Evolutionary conservation across 2,797 vertebrate species (phyloP).

Genomic region (Brachyrhaphis roseni): DNA sequence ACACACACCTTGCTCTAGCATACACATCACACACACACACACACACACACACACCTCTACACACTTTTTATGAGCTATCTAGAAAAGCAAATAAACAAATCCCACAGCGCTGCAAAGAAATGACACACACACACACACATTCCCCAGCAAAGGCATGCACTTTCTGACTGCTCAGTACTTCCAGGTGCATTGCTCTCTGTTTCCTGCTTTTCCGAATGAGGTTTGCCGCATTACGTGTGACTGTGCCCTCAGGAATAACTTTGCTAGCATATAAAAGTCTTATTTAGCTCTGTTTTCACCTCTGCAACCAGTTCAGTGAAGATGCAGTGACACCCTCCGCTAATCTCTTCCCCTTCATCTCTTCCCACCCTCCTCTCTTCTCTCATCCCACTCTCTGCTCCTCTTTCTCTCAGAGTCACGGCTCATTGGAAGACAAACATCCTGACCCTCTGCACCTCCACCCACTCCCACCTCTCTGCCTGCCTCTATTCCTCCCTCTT

Average conservation of each 20-base stretch:
- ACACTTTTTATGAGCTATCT: constrained; percentile 50
- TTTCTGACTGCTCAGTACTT: constrained; percentile 39
- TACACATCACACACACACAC: constrained; percentile 16
- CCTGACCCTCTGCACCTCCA: constrained; percentile 69
- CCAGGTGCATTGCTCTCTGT: constrained; percentile 6
- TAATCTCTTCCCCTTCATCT: constrained; percentile 64
- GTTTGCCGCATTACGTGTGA: background rate
- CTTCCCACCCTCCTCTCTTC: constrained; percentile 63
- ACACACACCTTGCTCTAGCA: constrained; percentile 26
- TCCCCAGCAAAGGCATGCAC: constrained; percentile 17
- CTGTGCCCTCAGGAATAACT: constrained; percentile 7
- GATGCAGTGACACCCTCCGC: constrained; percentile 51
- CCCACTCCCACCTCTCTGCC: constrained; percentile 65
- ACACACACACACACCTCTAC: constrained; percentile 16
- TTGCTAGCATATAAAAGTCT: background rate
- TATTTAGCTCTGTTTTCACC: background rate
- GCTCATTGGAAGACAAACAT: constrained; percentile 83
- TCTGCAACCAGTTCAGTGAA: constrained; percentile 26
- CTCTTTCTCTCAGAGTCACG: constrained; percentile 78
- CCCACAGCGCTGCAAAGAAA: constrained; percentile 23
- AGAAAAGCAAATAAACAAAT: constrained; percentile 67
- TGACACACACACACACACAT: constrained; percentile 21
- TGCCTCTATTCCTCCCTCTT: constrained; percentile 64
- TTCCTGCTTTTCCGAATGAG: constrained; percentile 5
- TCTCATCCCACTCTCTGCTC: constrained; percentile 74